phyloP scores from a whole-genome alignment of 1,140 invertebrate species.

The Heliconius hermathena region DNA sequence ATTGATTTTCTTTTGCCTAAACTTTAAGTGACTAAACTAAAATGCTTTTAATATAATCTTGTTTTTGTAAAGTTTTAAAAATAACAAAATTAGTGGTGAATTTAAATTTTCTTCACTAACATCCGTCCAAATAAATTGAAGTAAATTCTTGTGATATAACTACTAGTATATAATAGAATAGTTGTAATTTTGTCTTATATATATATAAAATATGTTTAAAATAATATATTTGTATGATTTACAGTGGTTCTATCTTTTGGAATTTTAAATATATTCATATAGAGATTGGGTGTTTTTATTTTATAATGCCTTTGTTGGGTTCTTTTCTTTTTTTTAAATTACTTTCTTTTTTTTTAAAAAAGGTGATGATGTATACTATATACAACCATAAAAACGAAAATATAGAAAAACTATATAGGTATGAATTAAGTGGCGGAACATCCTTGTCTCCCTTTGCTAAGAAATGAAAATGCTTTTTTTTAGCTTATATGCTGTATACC shows the following conservation, averaged over 20 bases:
- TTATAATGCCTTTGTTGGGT: background rate
- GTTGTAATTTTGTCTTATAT: constrained; percentile 43
- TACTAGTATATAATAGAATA: constrained; percentile 55
- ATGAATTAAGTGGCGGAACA: no score
- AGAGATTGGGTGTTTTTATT: constrained; percentile 29
- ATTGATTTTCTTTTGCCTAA: no score
- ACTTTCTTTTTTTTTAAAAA: no score
- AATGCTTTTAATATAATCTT: no score
- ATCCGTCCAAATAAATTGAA: constrained; percentile 17
- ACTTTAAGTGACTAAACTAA: no score
- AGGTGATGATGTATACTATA: no score
- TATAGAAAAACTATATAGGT: no score
- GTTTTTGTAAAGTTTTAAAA: background rate
- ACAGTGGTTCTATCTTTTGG: constrained; percentile 73
- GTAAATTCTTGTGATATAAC: constrained; percentile 28
- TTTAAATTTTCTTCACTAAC: background rate
- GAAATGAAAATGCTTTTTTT: no score
- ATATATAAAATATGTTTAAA: constrained; percentile 19
- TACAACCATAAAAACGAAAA: no score
- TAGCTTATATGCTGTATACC: no score
- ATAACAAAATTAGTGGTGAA: background rate
- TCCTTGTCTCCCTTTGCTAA: no score
- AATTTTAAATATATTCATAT: constrained; percentile 69
- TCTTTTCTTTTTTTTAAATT: background rate
- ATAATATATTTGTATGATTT: constrained; percentile 69